Evolutionary conservation across 30 jellyfish, hydroid and myxozoan genomes (phyloP).

Genomic region (Aurelia aurita): DNA sequence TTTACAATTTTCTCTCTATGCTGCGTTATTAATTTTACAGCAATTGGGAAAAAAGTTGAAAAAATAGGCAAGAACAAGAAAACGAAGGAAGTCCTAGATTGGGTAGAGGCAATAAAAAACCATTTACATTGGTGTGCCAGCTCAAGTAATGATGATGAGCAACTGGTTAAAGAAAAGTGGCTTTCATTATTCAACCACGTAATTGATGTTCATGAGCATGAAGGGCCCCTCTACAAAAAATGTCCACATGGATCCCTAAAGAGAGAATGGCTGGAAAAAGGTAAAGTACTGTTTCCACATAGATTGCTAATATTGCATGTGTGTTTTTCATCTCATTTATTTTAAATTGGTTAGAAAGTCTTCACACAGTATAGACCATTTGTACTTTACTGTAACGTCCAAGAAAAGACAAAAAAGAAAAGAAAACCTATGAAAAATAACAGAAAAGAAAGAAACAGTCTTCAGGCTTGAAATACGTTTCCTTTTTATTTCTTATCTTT

Average conservation of each 20-base stretch:
- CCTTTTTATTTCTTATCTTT: no score
- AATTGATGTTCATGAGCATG: slow-evolving; percentile 25
- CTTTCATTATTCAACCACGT: slow-evolving; percentile 45
- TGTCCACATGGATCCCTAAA: slow-evolving; percentile 30
- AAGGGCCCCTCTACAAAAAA: slow-evolving; percentile 7
- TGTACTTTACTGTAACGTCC: no score
- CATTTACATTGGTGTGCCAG: slow-evolving; percentile 65
- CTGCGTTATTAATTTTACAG: no score
- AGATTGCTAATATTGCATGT: not conserved
- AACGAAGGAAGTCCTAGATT: slow-evolving; percentile 13
- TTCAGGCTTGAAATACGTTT: no score
- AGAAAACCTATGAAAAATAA: no score
- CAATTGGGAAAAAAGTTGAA: slow-evolving; percentile 26
- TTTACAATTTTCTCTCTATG: no score
- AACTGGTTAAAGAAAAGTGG: slow-evolving; percentile 49
- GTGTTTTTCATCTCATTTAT: not conserved
- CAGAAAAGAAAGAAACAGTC: no score
- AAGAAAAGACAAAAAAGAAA: no score
- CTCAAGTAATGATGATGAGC: slow-evolving; percentile 33
- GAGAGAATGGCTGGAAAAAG: slow-evolving; percentile 45
- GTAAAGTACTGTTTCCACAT: not conserved
- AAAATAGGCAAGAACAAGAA: slow-evolving; percentile 12
- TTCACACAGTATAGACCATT: not conserved
- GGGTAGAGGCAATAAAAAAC: slow-evolving; percentile 43
- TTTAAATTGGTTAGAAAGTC: not conserved